phyloP scores from a whole-genome alignment of 2,797 vertebrate species.

The Amphiprion clarkii region DNA sequence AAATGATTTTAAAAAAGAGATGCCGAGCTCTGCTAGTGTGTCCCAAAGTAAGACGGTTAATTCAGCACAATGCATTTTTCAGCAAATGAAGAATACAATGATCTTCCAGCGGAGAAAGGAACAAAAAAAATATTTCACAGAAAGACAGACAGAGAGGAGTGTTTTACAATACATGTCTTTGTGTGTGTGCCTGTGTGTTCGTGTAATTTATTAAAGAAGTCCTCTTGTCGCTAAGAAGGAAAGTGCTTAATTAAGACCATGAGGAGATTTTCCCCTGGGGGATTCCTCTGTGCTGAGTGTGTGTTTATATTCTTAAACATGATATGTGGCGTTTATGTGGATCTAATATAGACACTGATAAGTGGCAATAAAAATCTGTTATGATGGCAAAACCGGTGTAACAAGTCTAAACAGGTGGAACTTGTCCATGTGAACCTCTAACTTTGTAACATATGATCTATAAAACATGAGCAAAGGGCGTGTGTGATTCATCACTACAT shows the following conservation, averaged over 20 bases:
- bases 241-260: conserved; percentile 78
- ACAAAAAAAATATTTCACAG: neutral
- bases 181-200: conserved; percentile 20
- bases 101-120: neutral
- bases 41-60: neutral
- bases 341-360: conserved; percentile 34
- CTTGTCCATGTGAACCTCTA: neutral
- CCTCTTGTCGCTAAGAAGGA: conserved; percentile 71
- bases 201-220: conserved; percentile 71
- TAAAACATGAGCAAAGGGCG: neutral
- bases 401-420: conserved; percentile 4
- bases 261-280: conserved; percentile 45
- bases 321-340: conserved; percentile 2
- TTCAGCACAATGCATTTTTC: too few relatives aligned
- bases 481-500: neutral
- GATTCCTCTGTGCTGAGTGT: conserved; percentile 27
- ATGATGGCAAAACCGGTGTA: neutral
- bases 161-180: neutral
- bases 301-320: neutral
- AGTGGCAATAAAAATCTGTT: neutral
- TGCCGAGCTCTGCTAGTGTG: neutral
- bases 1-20: neutral
- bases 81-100: neutral
- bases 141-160: neutral
- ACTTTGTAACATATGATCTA: neutral